These are phyloP conservation scores for Polyploca ridens DNA, from an alignment of 2,888 invertebrate genomes.

Conservation along the genomic window DNA sequence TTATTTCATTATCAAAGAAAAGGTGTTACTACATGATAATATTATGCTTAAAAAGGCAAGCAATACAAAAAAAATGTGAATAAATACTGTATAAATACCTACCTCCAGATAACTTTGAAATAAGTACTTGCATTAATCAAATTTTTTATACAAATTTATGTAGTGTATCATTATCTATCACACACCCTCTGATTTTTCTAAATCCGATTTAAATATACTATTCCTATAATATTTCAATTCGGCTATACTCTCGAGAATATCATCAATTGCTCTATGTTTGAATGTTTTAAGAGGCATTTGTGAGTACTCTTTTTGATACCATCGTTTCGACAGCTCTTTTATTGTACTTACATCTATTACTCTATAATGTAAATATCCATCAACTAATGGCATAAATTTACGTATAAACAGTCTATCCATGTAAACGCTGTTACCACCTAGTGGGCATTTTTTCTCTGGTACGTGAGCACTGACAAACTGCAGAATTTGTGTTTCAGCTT, in stretches of 20 bases:
- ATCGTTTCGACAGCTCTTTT: slow-evolving; percentile 92
- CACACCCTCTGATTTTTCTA: not conserved
- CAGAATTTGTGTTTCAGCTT: slow-evolving; percentile 90
- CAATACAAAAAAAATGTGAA: no score
- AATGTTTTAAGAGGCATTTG: slow-evolving; percentile 86
- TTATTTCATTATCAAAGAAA: no score
- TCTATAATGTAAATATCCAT: slow-evolving; percentile 94
- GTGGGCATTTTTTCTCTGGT: slow-evolving; percentile 86
- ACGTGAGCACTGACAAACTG: slow-evolving; percentile 87
- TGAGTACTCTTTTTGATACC: slow-evolving; percentile 87
- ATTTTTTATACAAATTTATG: not conserved
- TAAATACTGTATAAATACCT: no score
- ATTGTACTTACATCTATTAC: slow-evolving; percentile 96
- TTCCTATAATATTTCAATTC: slow-evolving; percentile 92
- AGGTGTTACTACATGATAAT: no score
- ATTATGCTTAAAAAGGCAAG: no score
- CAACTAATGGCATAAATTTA: slow-evolving; percentile 92
- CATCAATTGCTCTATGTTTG: slow-evolving; percentile 90
- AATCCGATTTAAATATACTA: slow-evolving; percentile 83
- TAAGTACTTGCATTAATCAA: no score
- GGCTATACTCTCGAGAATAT: slow-evolving; percentile 93
- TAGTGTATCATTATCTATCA: not conserved
- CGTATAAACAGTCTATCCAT: slow-evolving; percentile 93
- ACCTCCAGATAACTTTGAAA: no score
- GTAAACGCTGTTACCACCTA: slow-evolving; percentile 95